Evolutionary conservation across 2,888 invertebrate genomes (phyloP), one percentile per base, ranked within the genome.

Genomic region (Tubulanus polymorphus): DNA sequence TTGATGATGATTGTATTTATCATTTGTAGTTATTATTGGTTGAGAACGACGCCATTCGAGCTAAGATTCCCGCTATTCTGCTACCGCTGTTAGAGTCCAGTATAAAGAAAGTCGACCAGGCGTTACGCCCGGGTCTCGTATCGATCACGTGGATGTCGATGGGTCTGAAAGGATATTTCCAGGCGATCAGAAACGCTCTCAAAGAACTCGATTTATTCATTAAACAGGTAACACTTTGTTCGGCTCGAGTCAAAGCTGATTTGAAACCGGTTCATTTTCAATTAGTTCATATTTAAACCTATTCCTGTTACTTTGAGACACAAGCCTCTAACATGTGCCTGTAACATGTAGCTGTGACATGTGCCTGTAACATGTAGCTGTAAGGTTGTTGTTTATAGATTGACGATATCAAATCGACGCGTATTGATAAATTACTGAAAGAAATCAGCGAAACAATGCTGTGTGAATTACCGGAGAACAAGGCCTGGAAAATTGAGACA

Each of bases 101-200:
- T 57, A 78, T 90, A 12, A 81, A 86, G 59, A 86, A 68, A 65
- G 68, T 70, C 63, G 89, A 90, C 60, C 82, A 84, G 51, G 84
- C 86, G 0, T 85, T 91, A 61, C 85, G 86, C 75, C 88, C 90
- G 0, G 91, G 88, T 1, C 78, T 91, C 12, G 87, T 88, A 0
- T 85, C 86, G 1, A 85, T 91, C 20, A 89, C 88, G 0, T 93
- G 92, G 92, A 85, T 88, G 0, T 91, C 91, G 0, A 83, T 89
- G 64, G 87, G 87, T 70, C 85, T 89, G 63, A 83, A 85, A 0
- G 77, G 84, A 30, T 86, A 85, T 69, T 86, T 85, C 65, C 80
- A 81, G 1, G 79, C 81, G 23, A 85, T 88, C 37, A 81, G 81
- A 53, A 67, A 65, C 0, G 81, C 83, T 23, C 76, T 90, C 20